Conservation (phyloP, 2,888 invertebrate genomes). For the Drosophila stalkeri region DNA sequence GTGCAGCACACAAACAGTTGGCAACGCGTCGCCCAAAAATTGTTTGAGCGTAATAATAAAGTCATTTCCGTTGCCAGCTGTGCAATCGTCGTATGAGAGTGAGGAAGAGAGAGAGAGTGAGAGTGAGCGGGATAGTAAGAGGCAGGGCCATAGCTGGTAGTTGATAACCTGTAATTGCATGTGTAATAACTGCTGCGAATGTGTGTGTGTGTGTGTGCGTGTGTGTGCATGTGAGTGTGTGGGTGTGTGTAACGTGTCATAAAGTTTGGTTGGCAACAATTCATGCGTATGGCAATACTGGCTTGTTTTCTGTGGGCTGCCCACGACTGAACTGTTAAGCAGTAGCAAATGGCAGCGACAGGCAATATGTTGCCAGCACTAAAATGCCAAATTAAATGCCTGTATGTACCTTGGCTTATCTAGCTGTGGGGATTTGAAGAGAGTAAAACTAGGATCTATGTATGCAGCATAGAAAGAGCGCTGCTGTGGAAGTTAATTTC, state of each 20-base stretch:
- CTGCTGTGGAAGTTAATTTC: background rate
- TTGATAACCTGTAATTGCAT: conserved; percentile 57
- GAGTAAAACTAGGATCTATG: background rate
- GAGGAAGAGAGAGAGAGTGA: background rate
- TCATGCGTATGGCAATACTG: conserved; percentile 36
- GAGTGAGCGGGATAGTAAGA: background rate
- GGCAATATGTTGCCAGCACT: conserved; percentile 3
- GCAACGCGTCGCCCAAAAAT: conserved; percentile 55
- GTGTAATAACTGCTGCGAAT: conserved; percentile 34
- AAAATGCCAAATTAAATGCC: conserved; percentile 10
- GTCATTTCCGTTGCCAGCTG: conserved; percentile 67
- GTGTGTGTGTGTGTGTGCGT: background rate
- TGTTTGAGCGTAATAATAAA: conserved; percentile 71
- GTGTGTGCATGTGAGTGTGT: background rate
- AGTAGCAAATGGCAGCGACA: conserved; percentile 2
- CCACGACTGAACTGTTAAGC: conserved; percentile 11
- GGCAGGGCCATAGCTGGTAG: conserved; percentile 6
- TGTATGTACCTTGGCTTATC: background rate
- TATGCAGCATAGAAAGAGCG: background rate
- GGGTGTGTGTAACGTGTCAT: conserved; percentile 29
- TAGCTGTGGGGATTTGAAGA: conserved; percentile 4
- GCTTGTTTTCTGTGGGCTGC: conserved; percentile 22
- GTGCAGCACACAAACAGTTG: conserved; percentile 59
- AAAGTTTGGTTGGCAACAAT: conserved; percentile 48
- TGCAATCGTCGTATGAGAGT: conserved; percentile 1